Conservation (phyloP, 2,888 invertebrate species). For the Amphipoea oculea region DNA sequence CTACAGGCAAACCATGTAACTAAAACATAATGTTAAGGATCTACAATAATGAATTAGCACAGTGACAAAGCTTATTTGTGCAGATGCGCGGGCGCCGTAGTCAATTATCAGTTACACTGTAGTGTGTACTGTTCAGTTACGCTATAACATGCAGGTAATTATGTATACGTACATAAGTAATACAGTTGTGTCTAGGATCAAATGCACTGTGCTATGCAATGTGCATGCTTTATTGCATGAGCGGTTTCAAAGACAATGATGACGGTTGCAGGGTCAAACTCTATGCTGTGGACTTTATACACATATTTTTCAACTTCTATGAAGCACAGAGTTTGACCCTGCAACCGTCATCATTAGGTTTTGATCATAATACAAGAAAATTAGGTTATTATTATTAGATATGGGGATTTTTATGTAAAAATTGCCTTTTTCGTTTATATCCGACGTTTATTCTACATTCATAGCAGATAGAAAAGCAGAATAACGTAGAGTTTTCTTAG, state of each 20-base stretch:
- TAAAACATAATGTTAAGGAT: background rate
- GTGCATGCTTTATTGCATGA: background rate
- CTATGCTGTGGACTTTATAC: background rate
- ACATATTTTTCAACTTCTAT: background rate
- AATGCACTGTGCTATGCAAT: background rate
- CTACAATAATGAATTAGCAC: conserved; percentile 19
- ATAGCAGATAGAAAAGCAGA: background rate
- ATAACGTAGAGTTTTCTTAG: background rate
- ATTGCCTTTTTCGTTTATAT: no score
- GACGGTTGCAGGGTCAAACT: background rate
- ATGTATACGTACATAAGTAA: background rate
- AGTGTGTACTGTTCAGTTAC: background rate
- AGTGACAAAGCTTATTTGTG: conserved; percentile 21
- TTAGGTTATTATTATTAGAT: no score
- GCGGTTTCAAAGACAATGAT: background rate
- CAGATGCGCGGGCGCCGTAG: conserved; percentile 31
- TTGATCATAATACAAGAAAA: background rate
- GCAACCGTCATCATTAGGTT: no score
- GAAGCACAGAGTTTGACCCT: background rate
- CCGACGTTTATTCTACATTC: background rate
- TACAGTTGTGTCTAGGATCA: background rate
- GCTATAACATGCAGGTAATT: background rate
- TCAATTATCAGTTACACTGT: conserved; percentile 23
- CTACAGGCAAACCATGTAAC: no score
- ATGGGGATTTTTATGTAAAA: no score